Percentiles rank a stretch among this genome's conserved stretches.
Evolutionary conservation across 2,888 invertebrate genomes (phyloP).

Genomic region (Selenia dentaria): DNA sequence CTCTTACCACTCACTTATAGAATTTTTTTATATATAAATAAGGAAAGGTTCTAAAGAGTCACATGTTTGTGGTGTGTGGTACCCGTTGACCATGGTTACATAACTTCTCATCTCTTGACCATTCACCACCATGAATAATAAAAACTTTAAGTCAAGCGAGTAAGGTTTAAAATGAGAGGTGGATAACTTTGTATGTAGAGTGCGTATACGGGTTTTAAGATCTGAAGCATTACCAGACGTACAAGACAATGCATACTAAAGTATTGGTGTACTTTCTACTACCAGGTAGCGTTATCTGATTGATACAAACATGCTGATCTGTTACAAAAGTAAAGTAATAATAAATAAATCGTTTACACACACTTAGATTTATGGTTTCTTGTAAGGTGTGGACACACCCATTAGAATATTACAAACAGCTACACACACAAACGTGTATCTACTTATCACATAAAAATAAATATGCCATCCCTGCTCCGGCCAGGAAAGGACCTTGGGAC

Average conservation of each 20-base stretch:
- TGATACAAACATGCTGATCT: too few species aligned
- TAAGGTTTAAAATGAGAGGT: conserved; percentile 6
- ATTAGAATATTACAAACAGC: too few species aligned
- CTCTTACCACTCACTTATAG: too few species aligned
- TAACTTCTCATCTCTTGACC: conserved; percentile 13
- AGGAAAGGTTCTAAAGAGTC: background rate
- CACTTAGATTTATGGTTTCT: too few species aligned
- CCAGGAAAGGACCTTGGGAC: too few species aligned
- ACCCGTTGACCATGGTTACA: conserved; percentile 18
- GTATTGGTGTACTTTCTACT: background rate
- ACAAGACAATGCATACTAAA: conserved; percentile 5
- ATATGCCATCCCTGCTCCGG: too few species aligned
- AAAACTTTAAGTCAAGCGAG: conserved; percentile 4
- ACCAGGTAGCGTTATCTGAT: background rate
- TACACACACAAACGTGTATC: too few species aligned
- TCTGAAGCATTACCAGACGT: background rate
- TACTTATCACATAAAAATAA: too few species aligned
- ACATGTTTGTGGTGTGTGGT: background rate
- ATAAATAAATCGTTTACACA: too few species aligned
- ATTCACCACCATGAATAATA: conserved; percentile 2
- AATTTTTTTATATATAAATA: background rate
- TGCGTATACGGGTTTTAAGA: background rate
- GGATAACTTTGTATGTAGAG: background rate
- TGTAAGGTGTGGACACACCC: too few species aligned
- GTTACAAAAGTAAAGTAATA: too few species aligned